Evolutionary conservation across 2,888 invertebrate species (phyloP).

Genomic region (Hybos culiciformis): DNA sequence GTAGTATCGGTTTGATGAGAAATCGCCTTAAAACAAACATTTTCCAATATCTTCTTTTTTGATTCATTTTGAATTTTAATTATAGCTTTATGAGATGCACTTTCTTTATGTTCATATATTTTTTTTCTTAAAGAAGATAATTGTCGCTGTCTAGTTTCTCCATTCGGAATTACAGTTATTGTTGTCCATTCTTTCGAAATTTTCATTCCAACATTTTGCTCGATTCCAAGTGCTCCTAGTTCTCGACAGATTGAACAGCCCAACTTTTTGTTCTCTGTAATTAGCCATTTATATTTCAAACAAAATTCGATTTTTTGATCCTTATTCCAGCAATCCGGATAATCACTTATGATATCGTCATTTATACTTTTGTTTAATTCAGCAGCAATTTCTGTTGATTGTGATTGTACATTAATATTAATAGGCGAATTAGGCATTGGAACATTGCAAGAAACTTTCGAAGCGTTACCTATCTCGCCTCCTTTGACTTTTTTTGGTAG

Average conservation of each 20-base stretch:
- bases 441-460: background rate
- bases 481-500: background rate
- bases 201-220: background rate
- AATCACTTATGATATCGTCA: background rate
- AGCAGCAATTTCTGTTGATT: slow-evolving; percentile 1
- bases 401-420: slow-evolving; percentile 1
- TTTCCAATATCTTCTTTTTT: background rate
- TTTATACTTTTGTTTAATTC: background rate
- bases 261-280: slow-evolving; percentile 1
- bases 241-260: slow-evolving; percentile 2
- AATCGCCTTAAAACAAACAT: background rate
- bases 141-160: background rate
- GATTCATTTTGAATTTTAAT: background rate
- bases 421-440: background rate
- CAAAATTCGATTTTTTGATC: background rate
- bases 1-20: background rate
- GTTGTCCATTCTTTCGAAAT: background rate
- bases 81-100: background rate
- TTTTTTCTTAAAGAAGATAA: background rate
- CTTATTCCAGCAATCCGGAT: background rate
- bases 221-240: slow-evolving; percentile 1
- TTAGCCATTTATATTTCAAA: background rate
- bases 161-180: slow-evolving; percentile 1
- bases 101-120: background rate
- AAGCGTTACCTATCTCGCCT: background rate